Evolutionary conservation across 2,888 invertebrate genomes (phyloP).

Genomic region (Cheilosia variabilis): DNA sequence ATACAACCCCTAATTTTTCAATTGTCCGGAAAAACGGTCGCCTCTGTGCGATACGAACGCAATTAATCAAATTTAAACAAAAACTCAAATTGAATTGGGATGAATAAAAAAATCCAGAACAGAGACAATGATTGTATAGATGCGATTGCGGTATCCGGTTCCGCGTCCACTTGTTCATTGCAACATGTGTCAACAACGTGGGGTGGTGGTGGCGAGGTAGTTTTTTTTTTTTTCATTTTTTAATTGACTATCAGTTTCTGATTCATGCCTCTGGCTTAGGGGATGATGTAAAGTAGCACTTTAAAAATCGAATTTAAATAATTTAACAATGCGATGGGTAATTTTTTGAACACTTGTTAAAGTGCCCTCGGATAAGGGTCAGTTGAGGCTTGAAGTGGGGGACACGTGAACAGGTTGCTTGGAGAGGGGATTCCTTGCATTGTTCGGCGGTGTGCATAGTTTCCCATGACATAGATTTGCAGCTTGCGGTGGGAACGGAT

Average conservation of each 20-base stretch:
- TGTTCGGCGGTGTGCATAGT: neutral
- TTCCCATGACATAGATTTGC: constrained; percentile 26
- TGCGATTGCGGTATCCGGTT: constrained; percentile 59
- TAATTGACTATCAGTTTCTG: constrained; percentile 64
- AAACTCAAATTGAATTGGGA: constrained; percentile 50
- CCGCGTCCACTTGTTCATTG: constrained; percentile 47
- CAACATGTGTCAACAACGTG: constrained; percentile 67
- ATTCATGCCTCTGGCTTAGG: constrained; percentile 40
- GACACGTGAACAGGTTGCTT: constrained; percentile 52
- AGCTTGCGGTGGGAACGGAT: too few species aligned
- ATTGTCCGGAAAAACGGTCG: constrained; percentile 74
- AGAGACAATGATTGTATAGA: constrained; percentile 47
- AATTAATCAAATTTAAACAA: constrained; percentile 70
- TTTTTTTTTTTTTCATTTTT: constrained; percentile 14
- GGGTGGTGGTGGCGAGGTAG: constrained; percentile 15
- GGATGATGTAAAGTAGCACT: constrained; percentile 20
- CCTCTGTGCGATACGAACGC: constrained; percentile 55
- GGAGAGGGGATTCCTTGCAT: constrained; percentile 3
- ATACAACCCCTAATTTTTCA: constrained; percentile 72
- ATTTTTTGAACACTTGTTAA: constrained; percentile 64
- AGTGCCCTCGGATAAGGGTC: constrained; percentile 59
- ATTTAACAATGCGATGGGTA: constrained; percentile 52
- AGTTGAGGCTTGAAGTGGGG: constrained; percentile 31
- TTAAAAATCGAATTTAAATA: constrained; percentile 55
- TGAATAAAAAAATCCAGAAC: constrained; percentile 35